A percentile compares a stretch with the other conserved stretches of the same genome.
Evolutionary conservation across 2,113 vertebrate species (phyloP).

Genomic region (Hippocampus barbouri): DNA sequence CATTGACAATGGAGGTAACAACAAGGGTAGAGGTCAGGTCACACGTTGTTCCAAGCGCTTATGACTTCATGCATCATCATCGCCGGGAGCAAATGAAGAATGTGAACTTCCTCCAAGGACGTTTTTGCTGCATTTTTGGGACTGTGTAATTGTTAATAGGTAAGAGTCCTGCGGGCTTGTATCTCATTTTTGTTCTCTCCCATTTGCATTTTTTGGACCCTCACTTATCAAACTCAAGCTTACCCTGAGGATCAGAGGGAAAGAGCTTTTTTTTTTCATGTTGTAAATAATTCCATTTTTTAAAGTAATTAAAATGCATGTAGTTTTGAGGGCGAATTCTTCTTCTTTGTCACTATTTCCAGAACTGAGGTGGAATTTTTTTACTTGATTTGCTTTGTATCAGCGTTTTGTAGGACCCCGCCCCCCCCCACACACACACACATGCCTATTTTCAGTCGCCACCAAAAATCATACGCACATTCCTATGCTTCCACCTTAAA

Average conservation of each 20-base stretch:
- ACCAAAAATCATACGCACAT: no score
- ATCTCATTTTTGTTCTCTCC: not conserved
- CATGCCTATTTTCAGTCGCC: no score
- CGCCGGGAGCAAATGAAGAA: not conserved
- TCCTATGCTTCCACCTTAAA: no score
- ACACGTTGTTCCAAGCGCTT: not conserved
- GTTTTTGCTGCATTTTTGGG: not conserved
- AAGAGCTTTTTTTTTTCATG: not conserved
- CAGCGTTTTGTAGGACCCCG: not conserved
- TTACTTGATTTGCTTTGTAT: not conserved
- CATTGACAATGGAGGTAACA: not conserved
- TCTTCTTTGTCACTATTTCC: not conserved
- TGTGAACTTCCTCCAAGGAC: not conserved
- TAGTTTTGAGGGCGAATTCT: not conserved
- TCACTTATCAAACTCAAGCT: not conserved
- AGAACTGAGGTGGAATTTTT: not conserved
- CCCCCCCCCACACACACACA: no score
- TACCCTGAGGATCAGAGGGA: not conserved
- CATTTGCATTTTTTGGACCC: not conserved
- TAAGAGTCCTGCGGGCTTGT: not conserved
- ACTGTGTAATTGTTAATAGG: not conserved
- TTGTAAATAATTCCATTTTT: not conserved
- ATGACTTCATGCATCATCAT: not conserved
- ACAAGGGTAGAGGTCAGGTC: not conserved
- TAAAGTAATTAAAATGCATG: not conserved